Evolutionary conservation across 2,113 vertebrate genomes (phyloP).

Genomic region (Montifringilla adamsi): DNA sequence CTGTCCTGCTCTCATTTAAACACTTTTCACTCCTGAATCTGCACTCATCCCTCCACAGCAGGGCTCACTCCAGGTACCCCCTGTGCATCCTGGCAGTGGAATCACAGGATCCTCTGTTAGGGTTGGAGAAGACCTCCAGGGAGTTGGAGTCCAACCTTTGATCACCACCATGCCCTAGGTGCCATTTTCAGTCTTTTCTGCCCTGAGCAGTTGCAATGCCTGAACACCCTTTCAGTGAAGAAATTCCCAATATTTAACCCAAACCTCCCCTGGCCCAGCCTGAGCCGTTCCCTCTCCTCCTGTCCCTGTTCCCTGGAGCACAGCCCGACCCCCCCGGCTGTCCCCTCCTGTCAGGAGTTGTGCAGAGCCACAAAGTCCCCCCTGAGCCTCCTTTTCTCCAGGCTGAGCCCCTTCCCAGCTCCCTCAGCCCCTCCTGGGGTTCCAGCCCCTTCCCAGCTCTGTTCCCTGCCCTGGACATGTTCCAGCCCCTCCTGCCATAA

Average conservation of each 20-base stretch:
- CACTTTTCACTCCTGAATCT: background rate
- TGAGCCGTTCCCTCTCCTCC: background rate
- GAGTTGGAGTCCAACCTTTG: accelerated
- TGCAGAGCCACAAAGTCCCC: background rate
- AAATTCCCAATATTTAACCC: background rate
- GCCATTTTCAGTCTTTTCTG: accelerated
- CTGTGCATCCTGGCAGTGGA: background rate
- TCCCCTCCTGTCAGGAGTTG: background rate
- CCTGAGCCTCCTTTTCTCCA: background rate
- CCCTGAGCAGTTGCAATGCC: background rate
- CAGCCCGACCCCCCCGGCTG: background rate
- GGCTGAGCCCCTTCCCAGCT: background rate
- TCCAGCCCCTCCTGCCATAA: background rate
- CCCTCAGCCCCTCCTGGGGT: background rate
- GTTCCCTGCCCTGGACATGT: accelerated
- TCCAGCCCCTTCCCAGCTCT: background rate
- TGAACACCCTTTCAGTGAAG: background rate
- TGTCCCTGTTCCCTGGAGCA: background rate
- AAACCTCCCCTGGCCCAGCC: accelerated
- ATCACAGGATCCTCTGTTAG: background rate
- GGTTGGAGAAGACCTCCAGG: background rate
- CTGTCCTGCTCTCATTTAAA: background rate
- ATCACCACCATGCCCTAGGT: background rate
- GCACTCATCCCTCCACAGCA: no score
- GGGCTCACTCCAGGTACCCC: accelerated